These are phyloP conservation scores for Drosophila lacicola DNA, from an alignment of 2,888 invertebrate species.

Conservation along the genomic window DNA sequence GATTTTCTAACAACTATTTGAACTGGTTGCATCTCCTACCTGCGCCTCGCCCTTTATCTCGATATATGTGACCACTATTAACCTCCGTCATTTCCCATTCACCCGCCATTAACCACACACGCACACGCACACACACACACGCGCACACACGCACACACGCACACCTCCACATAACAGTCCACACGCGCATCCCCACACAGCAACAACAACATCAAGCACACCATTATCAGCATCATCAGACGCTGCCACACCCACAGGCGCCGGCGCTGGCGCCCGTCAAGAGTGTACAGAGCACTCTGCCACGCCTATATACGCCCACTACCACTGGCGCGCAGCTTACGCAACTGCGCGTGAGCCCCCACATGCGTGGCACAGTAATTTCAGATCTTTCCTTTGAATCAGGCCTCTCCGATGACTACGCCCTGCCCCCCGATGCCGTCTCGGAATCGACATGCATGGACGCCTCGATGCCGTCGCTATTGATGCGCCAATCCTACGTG, in stretches of 20 bases:
- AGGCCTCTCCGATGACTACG: constrained; percentile 98
- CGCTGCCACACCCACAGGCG: constrained; percentile 56
- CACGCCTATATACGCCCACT: constrained; percentile 65
- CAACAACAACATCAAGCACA: constrained; percentile 34
- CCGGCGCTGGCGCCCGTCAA: constrained; percentile 43
- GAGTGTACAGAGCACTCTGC: constrained; percentile 66
- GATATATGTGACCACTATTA: constrained; percentile 30
- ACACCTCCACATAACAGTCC: constrained; percentile 58
- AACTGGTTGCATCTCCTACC: constrained; percentile 49
- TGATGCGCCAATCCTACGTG: constrained; percentile 87
- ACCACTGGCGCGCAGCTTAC: constrained; percentile 65
- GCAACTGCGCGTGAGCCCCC: constrained; percentile 80
- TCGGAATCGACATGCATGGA: constrained; percentile 92
- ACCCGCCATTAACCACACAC: constrained; percentile 45
- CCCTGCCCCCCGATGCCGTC: constrained; percentile 97
- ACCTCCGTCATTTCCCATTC: constrained; percentile 26
- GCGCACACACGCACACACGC: constrained; percentile 9
- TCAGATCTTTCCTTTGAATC: constrained; percentile 96
- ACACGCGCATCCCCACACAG: constrained; percentile 23
- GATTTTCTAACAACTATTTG: constrained; percentile 44
- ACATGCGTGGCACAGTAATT: constrained; percentile 86
- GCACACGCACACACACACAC: constrained; percentile 26
- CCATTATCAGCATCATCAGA: constrained; percentile 60
- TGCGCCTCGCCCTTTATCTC: constrained; percentile 15
- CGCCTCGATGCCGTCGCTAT: constrained; percentile 89